phyloP scores from a whole-genome alignment of 2,888 invertebrate genomes.

The Physocephala rufipes region DNA sequence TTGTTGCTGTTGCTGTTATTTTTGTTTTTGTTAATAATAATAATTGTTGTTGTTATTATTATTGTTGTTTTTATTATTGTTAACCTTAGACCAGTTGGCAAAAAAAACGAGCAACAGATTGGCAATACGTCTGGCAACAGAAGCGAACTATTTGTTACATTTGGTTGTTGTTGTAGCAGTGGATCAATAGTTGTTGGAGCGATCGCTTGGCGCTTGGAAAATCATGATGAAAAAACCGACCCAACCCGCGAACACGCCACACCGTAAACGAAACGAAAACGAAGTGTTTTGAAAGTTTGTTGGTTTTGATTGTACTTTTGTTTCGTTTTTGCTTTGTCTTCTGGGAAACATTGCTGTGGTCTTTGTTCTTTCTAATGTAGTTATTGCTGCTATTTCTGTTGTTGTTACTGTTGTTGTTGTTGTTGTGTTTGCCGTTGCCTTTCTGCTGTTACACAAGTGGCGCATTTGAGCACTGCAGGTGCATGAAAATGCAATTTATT shows the following conservation, averaged over 20 bases:
- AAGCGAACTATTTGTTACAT: constrained; percentile 24
- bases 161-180: constrained; percentile 21
- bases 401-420: constrained; percentile 9
- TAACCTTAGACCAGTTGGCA: constrained; percentile 25
- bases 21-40: background rate
- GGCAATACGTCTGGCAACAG: constrained; percentile 22
- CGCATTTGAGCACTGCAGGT: constrained; percentile 22
- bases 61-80: constrained; percentile 17
- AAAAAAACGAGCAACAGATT: constrained; percentile 10
- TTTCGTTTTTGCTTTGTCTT: no score
- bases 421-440: constrained; percentile 18
- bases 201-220: constrained; percentile 21
- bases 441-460: constrained; percentile 32
- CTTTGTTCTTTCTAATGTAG: background rate
- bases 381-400: constrained; percentile 14
- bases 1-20: constrained; percentile 5
- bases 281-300: constrained; percentile 5
- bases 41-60: constrained; percentile 12
- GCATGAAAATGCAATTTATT: constrained; percentile 31
- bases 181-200: background rate
- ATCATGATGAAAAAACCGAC: background rate
- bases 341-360: background rate
- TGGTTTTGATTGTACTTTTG: no score
- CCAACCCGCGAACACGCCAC: constrained; percentile 5
- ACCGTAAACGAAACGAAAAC: constrained; percentile 10